These are phyloP conservation scores for Myzus persicae DNA, from an alignment of 1,140 invertebrate species.

Conservation along the genomic window DNA sequence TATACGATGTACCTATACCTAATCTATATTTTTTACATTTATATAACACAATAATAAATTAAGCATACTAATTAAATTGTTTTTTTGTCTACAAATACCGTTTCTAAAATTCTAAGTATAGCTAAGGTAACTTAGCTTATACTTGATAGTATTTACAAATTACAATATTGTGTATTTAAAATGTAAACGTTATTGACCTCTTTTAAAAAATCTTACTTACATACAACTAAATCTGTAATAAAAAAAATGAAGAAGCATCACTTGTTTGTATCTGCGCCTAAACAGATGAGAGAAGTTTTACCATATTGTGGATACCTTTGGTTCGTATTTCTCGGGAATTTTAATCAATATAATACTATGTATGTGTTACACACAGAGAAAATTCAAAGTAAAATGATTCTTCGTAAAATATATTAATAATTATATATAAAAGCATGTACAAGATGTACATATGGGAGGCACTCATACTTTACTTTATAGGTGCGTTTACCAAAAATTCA, in stretches of 20 bases:
- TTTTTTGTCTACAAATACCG: background rate
- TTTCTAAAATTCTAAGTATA: background rate
- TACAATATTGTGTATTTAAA: background rate
- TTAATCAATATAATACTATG: constrained; percentile 7
- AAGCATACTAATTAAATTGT: background rate
- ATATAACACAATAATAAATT: background rate
- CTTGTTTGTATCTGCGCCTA: background rate
- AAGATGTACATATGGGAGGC: background rate
- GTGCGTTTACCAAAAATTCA: background rate
- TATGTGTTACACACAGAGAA: background rate
- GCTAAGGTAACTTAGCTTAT: background rate
- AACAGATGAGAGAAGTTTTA: background rate
- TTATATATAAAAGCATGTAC: background rate
- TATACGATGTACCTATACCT: background rate
- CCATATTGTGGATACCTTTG: background rate
- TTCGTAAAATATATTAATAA: background rate
- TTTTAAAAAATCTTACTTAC: background rate
- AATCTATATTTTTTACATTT: background rate
- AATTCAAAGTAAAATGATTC: background rate
- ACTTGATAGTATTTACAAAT: background rate
- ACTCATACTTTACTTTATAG: background rate
- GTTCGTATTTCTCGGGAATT: background rate
- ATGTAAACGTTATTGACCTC: background rate
- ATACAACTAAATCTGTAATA: background rate
- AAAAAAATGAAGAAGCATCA: background rate